Conservation (phyloP, 2,888 invertebrate species). For the Thymelicus acteon region DNA sequence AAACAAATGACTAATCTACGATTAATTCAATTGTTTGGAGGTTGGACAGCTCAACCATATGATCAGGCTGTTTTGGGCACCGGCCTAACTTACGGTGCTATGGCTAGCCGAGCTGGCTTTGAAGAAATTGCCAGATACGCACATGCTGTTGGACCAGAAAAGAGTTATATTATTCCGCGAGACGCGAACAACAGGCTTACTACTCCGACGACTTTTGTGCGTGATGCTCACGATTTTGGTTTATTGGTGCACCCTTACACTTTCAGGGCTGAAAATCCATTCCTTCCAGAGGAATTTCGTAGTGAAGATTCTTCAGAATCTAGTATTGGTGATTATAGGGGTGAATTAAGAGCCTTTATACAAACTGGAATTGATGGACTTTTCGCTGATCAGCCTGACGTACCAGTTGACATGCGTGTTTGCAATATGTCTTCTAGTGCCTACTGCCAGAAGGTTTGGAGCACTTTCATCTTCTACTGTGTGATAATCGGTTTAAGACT, state of each 20-base stretch:
- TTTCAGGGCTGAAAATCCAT: slow-evolving; percentile 72
- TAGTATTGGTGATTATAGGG: slow-evolving; percentile 60
- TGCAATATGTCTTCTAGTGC: slow-evolving; percentile 13
- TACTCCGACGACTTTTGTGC: slow-evolving; percentile 63
- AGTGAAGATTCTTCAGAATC: slow-evolving; percentile 49
- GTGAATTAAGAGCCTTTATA: slow-evolving; percentile 66
- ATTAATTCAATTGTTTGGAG: slow-evolving; percentile 66
- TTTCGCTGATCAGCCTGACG: slow-evolving; percentile 76
- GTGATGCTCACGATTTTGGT: slow-evolving; percentile 66
- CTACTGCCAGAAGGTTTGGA: not conserved
- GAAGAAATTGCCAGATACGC: slow-evolving; percentile 70
- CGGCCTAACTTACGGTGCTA: slow-evolving; percentile 64
- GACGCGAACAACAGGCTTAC: slow-evolving; percentile 60
- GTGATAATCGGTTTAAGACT: slow-evolving; percentile 3
- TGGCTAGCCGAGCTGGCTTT: slow-evolving; percentile 70
- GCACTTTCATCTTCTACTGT: not conserved
- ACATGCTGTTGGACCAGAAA: slow-evolving; percentile 72
- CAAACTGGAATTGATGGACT: slow-evolving; percentile 73
- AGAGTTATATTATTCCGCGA: slow-evolving; percentile 71
- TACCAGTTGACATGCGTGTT: slow-evolving; percentile 54
- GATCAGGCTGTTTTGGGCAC: slow-evolving; percentile 62
- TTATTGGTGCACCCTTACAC: slow-evolving; percentile 76
- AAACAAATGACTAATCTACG: slow-evolving; percentile 65
- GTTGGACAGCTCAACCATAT: slow-evolving; percentile 56
- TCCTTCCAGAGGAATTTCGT: slow-evolving; percentile 66